These are phyloP conservation scores for Paracentrotus lividus DNA, from an alignment of 53 echinoderm and acorn worm species.

Conservation along the genomic window DNA sequence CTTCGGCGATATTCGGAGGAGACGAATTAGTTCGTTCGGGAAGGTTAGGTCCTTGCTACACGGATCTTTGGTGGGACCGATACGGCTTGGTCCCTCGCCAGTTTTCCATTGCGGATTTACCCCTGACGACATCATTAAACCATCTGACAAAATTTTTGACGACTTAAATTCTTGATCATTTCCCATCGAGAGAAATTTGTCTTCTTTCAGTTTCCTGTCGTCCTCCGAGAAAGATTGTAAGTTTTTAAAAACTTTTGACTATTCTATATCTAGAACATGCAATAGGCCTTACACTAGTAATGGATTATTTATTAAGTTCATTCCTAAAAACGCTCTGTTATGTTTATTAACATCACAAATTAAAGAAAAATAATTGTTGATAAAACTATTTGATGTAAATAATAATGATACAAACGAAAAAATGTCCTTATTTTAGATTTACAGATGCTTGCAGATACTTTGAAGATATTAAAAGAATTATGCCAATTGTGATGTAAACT, in stretches of 20 bases:
- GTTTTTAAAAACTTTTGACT: background rate
- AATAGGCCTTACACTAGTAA: no score
- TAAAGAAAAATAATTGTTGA: no score
- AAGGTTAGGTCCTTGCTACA: background rate
- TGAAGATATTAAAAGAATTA: no score
- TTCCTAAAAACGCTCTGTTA: no score
- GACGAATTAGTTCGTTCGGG: background rate
- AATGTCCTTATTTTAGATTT: no score
- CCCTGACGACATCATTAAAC: background rate
- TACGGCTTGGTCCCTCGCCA: background rate
- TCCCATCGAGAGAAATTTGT: background rate
- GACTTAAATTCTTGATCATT: background rate
- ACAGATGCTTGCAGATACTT: no score
- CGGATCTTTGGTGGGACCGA: background rate
- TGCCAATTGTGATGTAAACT: no score
- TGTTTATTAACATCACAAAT: no score
- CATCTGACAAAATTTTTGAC: background rate
- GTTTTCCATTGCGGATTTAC: background rate
- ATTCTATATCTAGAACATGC: background rate
- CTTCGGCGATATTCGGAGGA: background rate
- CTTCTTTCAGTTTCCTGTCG: background rate
- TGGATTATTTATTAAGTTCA: no score
- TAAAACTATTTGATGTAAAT: no score
- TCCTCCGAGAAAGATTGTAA: background rate
- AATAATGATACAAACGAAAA: no score